Base-by-base conservation (phyloP, 2,113 vertebrate species). In the Sebastes schlegelii region DNA sequence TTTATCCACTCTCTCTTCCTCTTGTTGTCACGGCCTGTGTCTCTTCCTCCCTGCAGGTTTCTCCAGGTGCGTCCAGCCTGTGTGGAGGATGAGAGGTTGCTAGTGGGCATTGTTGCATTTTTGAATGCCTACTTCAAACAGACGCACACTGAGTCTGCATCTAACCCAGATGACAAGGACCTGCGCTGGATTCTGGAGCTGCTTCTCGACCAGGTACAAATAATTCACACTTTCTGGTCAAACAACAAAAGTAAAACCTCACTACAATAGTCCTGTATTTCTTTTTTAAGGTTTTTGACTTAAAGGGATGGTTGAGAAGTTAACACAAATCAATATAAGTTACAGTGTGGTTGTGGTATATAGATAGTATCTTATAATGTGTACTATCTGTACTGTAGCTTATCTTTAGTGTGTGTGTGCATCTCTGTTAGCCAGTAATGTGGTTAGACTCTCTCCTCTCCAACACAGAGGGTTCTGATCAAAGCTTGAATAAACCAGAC, bases 31-130 rank as follows among this genome's bases (percentile, higher is more conserved):
- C 46, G 2, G 23, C 40, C 68, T 75, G 52, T 64, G 40, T 49
- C 49, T 76, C 68, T 72, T 72, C 64, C 5, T 84, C 63, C 63
- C 80, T 84, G 19, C 86, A 99, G 98, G 91, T 99, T 99, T 96
- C 93, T 99, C 60, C 97, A 97, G 88, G 97, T 99, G 68, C 95
- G 95, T 91, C 98, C 98, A 86, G 96, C 97, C 67, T 97, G 96
- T 83, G 80, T 76, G 6, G 96, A 99, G 79, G 98, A 99, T 89
- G 97, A 99, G 93, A 97, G 96, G 84, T 96, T 99, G 79, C 92
- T 99, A 19, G 95, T 96, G 87, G 97, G 97, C 83, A 92, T 99
- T 40, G 68, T 99, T 90, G 95, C 94, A 80, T 98, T 99, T 95
- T 92, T 99, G 85, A 98, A 96, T 85, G 96, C 94, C 78, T 94